These are phyloP conservation scores for Tetanocera ferruginea DNA, from an alignment of 2,888 invertebrate genomes.

Conservation along the genomic window DNA sequence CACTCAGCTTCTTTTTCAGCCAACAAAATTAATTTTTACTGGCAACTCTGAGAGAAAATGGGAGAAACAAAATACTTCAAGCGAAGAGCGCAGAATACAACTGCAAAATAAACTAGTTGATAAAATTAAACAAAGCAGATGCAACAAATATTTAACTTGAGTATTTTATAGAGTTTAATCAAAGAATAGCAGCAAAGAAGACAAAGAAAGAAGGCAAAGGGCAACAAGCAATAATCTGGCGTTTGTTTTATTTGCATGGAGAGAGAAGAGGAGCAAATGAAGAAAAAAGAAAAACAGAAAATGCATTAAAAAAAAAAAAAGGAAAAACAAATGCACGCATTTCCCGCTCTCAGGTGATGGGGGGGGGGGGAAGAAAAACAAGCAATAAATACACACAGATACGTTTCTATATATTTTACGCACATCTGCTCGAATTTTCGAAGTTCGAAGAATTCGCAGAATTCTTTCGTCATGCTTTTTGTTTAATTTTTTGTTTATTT, in stretches of 20 bases:
- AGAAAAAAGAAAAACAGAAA: conserved; percentile 53
- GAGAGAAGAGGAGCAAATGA: too few relatives aligned
- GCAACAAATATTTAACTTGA: too few relatives aligned
- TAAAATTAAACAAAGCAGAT: too few relatives aligned
- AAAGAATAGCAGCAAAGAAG: neutral
- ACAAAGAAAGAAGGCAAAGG: neutral
- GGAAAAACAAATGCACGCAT: conserved; percentile 41
- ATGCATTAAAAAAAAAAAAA: conserved; percentile 58
- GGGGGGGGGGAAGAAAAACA: neutral
- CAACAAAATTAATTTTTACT: too few relatives aligned
- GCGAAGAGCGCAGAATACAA: too few relatives aligned
- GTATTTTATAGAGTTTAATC: too few relatives aligned
- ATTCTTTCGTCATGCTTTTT: conserved; percentile 5
- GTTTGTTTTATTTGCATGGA: neutral
- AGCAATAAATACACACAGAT: neutral
- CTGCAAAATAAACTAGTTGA: too few relatives aligned
- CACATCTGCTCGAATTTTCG: conserved; percentile 42
- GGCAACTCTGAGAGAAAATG: neutral
- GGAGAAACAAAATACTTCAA: too few relatives aligned
- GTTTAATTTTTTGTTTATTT: neutral
- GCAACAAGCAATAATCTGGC: neutral
- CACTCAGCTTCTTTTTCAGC: too few relatives aligned
- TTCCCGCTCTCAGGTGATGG: neutral
- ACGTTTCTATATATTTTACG: conserved; percentile 24
- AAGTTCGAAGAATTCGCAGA: conserved; percentile 31